A percentile compares a stretch with the other conserved stretches of the same genome.
Conservation (phyloP, 2,888 invertebrate species). For the Andrena praecox region DNA sequence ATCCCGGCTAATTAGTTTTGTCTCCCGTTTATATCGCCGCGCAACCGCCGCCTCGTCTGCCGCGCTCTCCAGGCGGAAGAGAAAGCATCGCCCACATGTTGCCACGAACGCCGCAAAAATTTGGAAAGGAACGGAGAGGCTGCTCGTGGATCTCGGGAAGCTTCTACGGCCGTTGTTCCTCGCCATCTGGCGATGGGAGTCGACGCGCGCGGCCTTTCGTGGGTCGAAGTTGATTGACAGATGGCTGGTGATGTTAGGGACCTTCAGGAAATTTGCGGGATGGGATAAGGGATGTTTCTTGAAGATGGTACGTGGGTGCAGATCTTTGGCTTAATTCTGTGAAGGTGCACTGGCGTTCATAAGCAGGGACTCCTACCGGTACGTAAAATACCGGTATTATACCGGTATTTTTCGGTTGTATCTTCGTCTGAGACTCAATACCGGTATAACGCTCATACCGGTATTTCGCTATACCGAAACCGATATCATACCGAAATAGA, state of each 20-base stretch:
- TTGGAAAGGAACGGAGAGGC: constrained; percentile 26
- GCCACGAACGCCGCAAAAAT: constrained; percentile 28
- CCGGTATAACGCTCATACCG: no score
- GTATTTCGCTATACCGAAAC: no score
- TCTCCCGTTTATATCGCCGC: constrained; percentile 70
- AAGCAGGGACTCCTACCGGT: no score
- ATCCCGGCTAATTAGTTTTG: constrained; percentile 77
- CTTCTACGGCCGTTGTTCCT: background rate
- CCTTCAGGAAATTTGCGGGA: background rate
- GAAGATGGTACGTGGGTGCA: no score
- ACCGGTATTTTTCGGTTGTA: no score
- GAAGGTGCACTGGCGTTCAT: no score
- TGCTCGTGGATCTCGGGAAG: background rate
- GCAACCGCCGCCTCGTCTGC: constrained; percentile 55
- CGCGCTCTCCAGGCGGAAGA: constrained; percentile 65
- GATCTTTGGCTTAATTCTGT: no score
- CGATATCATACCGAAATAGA: no score
- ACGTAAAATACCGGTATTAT: no score
- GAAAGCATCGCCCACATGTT: constrained; percentile 71
- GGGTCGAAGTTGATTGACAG: no score
- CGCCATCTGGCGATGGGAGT: background rate
- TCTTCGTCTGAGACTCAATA: no score
- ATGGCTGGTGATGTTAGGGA: background rate
- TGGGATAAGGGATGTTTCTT: no score
- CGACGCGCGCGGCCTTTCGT: background rate